These are phyloP conservation scores for Conistra vaccinii DNA, from an alignment of 2,888 invertebrate species.

Conservation along the genomic window DNA sequence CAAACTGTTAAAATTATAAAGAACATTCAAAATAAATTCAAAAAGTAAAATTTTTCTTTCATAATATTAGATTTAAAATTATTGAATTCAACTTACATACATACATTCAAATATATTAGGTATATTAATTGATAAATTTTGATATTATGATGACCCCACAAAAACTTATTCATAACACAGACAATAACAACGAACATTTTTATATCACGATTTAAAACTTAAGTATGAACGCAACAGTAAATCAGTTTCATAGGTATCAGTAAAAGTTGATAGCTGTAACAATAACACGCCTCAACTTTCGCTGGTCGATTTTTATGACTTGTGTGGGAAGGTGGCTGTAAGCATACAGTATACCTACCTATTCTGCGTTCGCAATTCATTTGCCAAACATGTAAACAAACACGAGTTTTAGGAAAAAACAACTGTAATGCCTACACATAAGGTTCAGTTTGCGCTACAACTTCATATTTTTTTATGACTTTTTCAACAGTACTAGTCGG, in stretches of 20 bases:
- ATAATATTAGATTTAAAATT: neutral
- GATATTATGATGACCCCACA: neutral
- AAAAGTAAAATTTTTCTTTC: neutral
- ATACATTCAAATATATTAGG: neutral
- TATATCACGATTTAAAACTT: neutral
- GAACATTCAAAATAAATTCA: neutral
- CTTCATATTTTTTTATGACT: too few species aligned
- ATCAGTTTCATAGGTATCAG: constrained; percentile 7
- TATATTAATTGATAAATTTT: neutral
- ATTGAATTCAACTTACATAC: neutral
- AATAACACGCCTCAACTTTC: constrained; percentile 27
- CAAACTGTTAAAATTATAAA: neutral
- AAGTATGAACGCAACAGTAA: constrained; percentile 9
- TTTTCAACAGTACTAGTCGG: too few species aligned
- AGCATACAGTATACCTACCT: neutral
- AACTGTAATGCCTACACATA: too few species aligned
- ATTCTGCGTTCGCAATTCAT: too few species aligned
- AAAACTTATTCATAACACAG: neutral
- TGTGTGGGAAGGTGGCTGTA: constrained; percentile 26
- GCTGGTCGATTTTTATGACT: constrained; percentile 41
- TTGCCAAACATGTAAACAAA: too few species aligned
- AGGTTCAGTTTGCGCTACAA: too few species aligned
- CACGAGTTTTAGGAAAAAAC: too few species aligned
- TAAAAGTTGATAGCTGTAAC: constrained; percentile 20
- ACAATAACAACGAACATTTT: neutral